Evolutionary conservation across 2,888 invertebrate species (phyloP), one percentile per base, ranked within the genome.

Genomic region (Watsonalla cultraria): DNA sequence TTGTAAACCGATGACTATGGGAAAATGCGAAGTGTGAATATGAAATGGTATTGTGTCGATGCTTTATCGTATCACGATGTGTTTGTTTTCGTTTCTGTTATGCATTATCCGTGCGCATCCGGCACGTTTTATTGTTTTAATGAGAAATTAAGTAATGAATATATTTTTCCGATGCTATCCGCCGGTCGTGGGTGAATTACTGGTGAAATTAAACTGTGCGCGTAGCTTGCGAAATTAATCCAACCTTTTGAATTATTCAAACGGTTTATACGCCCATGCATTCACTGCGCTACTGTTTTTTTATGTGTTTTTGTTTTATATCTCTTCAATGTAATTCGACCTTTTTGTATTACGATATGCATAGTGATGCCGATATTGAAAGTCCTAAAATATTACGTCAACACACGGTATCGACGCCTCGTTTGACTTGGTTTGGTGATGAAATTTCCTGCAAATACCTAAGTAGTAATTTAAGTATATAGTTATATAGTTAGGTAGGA

Each of bases 231-330:
- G 74, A 82, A 82, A 81, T 81, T 80, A 81, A 82, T 82, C 76
- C 77, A 70, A 74, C 75, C 80, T 84, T 83, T 83, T 88, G 86
- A 86, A 88, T 87, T 84, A 89, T 87, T 83, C 82, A 88, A 80
- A 80, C 72, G 75, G 78, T 80, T 82, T 84, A 85, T 86, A 83
- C 81, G 72, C 74, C 67, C 70, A 67, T 72, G 67, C 70, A 74
- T 77, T 67, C 11, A 8, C 65, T 67, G 65, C 66, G 69, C 63
- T 73, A 71, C 75, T 74, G 70, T 75, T 74, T 80, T 71, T 73
- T 7, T 74, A 72, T 73, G 72, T 68, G 60, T 61, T 59, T 55
- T 62, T 67, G 61, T 58, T 63, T 67, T 65, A 62, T 62, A 63
- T 62, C 58, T 70, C 66, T 67, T 63, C 65, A 66, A 73, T 37